Base-by-base conservation (phyloP, 2,113 vertebrate species). In the Aldabrachelys gigantea region DNA sequence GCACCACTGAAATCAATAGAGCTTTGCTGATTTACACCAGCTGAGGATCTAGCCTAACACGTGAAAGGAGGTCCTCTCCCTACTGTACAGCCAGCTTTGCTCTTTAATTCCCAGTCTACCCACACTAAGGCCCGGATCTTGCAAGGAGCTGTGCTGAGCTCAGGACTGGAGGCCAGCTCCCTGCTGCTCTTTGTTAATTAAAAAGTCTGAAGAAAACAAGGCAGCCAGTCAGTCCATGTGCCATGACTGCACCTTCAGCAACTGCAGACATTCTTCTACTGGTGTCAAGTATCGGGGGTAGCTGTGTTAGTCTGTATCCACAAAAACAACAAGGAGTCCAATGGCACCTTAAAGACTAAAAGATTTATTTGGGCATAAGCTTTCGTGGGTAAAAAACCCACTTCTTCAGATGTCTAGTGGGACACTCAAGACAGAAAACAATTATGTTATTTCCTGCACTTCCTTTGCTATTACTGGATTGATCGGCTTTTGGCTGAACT, bases 61-160 rank as follows among this genome's bases (percentile, higher is more conserved):
- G 14, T 76, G 27, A 92, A 92, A 95, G 89, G 17, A 85, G 21
- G 16, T n/a, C 13, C 65, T 22, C n/a, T 72, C 65, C n/a, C 19
- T 21, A 22, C n/a, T 1, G 1, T 31, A 80, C 25, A 89, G 41
- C 24, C 11, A 0, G 8, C 89, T 41, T 19, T 75, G 19, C 8
- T 29, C 29, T 69, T 90, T 50, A 44, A 56, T 78, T 94, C 10
- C 14, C 52, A 82, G 59, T 29, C 59, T 91, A 76, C 19, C 5
- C 12, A 19, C 12, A 1, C 0, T 24, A 54, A 56, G 6, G 84
- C 4, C 4, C n/a, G 17, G 35, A 69, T 69, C 19, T 31, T 81
- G 47, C 3, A 49, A 82, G 49, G 82, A 88, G 81, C 4, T 6
- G 6, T 16, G 13, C 69, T 10, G 65, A 38, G n/a, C 17, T 72